These are phyloP conservation scores for Malurus cyaneus DNA, from an alignment of 2,113 vertebrate species.

Conservation along the genomic window DNA sequence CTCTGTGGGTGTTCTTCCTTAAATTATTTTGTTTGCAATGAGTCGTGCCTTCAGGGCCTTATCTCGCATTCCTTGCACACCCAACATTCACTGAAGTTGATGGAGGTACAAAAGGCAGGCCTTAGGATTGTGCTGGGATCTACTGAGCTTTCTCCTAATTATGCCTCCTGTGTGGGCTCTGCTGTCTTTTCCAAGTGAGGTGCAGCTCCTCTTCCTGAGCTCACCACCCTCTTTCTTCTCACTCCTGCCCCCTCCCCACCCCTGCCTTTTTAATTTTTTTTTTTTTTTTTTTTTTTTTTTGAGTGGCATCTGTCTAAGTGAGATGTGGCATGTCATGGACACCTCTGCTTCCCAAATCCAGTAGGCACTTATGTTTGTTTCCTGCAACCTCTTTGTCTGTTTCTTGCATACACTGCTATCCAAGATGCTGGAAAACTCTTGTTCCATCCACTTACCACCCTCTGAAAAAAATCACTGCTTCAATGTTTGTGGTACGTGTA, in stretches of 20 bases:
- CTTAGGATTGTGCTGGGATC: not conserved
- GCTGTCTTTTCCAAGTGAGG: not conserved
- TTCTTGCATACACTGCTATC: not conserved
- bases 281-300: not conserved
- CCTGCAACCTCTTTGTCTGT: not conserved
- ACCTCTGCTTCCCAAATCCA: not conserved
- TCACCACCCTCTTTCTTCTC: not conserved
- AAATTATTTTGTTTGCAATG: constrained; percentile 58
- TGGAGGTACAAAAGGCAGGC: constrained; percentile 11
- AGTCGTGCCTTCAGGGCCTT: not conserved
- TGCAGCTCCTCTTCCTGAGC: not conserved
- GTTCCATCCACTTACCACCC: not conserved
- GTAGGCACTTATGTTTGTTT: not conserved
- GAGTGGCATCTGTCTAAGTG: not conserved
- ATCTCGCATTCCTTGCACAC: constrained; percentile 26
- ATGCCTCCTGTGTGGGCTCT: not conserved
- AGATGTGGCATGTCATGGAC: not conserved
- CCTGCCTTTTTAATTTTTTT: too few species aligned
- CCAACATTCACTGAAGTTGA: not conserved
- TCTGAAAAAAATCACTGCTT: constrained; percentile 8
- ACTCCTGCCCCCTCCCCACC: too few species aligned
- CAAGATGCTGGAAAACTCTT: not conserved
- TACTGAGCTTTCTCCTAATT: not conserved
- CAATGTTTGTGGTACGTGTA: constrained; percentile 17
- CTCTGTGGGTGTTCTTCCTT: constrained; percentile 58